These are phyloP conservation scores for Antrozous pallidus DNA, from an alignment of 2,797 vertebrate species.

Conservation along the genomic window DNA sequence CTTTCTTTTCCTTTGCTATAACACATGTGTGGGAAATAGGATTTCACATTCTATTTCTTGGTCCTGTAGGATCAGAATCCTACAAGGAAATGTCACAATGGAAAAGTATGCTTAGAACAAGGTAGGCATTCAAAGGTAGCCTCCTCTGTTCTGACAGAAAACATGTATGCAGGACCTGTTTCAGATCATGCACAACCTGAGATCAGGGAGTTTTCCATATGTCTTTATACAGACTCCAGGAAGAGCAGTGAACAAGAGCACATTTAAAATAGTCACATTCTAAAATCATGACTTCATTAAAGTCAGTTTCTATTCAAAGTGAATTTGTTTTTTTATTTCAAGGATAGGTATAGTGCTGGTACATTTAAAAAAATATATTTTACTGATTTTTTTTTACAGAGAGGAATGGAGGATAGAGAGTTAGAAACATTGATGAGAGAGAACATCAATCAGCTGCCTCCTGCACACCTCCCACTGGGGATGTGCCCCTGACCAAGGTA, in stretches of 20 bases:
- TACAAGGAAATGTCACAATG: constrained; percentile 8
- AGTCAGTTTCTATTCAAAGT: constrained; percentile 30
- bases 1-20: background rate
- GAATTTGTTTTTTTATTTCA: constrained; percentile 20
- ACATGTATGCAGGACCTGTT: constrained; percentile 25
- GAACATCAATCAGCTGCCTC: no score
- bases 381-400: no score
- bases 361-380: background rate
- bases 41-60: background rate
- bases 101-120: constrained; percentile 15
- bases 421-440: no score
- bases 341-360: background rate
- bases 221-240: background rate
- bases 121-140: background rate
- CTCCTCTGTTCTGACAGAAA: constrained; percentile 45
- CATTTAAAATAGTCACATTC: constrained; percentile 16
- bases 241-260: background rate
- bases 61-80: background rate
- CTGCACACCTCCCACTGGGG: no score
- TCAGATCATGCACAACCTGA: constrained; percentile 31
- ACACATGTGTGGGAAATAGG: background rate
- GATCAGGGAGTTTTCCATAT: constrained; percentile 16
- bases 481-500: no score
- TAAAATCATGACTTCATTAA: constrained; percentile 34
- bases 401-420: no score